Evolutionary conservation across 2,113 vertebrate genomes (phyloP), one percentile per base, ranked within the genome.

Genomic region (Macrotus californicus): DNA sequence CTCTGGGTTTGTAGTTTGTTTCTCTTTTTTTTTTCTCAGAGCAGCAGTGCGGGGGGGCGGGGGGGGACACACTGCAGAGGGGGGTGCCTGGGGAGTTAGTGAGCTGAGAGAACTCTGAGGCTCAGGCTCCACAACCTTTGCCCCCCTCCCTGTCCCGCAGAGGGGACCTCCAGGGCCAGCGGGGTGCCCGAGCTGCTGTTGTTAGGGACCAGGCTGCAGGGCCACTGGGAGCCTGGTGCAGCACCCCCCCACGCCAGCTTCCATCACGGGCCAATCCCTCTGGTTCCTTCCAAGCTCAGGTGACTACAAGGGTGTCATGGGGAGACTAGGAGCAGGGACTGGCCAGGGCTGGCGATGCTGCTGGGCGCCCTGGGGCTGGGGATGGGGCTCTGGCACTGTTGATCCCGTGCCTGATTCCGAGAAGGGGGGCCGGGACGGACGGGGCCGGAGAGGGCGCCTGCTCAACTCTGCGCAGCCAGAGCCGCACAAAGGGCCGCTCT

Each of bases 401-500:
- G 70, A 81, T 59, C 79, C 2, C 75, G 5, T 8, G 70, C 66
- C 36, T 0, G 36, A 3, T 73, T 79, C 69, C 2, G 24, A n/a
- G 29, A 8, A 14, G 14, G 81, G 79, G 84, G 61, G 72, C 22
- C 12, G 46, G 91, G 85, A 5, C 36, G 26, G 93, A 12, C 41
- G 10, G 70, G 70, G 90, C 83, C 0, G 11, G 89, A 56, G 92
- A 54, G 75, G 90, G 95, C 94, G 39, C 95, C 6, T 24, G 83
- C 89, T 89, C 89, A 93, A 96, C 93, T 96, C 94, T 0, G 82
- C 80, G 41, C 85, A 43, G 77, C 41, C 72, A 19, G 94, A 31
- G 41, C 91, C 21, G 36, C 92, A 97, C 97, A 96, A 97, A 97
- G 94, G 97, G 93, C 94, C 46, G 88, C 91, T 96, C 92, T 94